Conservation (phyloP, 1,140 invertebrate genomes). For the Drusus annulatus region DNA sequence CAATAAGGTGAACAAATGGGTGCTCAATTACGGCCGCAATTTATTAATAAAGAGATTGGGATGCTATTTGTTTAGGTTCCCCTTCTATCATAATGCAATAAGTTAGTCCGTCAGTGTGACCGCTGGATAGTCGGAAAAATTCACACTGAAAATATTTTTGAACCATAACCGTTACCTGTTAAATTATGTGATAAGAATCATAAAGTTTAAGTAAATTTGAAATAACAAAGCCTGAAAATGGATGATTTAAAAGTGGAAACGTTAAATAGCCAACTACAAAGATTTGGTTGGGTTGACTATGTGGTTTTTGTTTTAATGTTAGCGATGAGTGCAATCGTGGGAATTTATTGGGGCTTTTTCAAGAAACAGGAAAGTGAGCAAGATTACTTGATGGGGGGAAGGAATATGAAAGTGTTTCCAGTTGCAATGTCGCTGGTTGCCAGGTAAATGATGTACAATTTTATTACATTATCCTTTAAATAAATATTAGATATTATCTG, state of each 20-base stretch:
- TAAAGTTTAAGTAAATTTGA: too few relatives aligned
- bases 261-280: conserved; percentile 68
- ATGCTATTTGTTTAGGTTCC: conserved; percentile 55
- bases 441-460: conserved; percentile 67
- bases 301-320: conserved; percentile 81
- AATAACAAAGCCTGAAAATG: conserved; percentile 29
- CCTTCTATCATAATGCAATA: conserved; percentile 49
- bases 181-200: too few relatives aligned
- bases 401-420: conserved; percentile 84
- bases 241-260: conserved; percentile 39
- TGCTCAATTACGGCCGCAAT: conserved; percentile 51
- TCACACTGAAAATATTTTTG: not conserved
- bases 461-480: too few relatives aligned
- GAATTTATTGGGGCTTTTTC: conserved; percentile 81
- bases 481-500: too few relatives aligned
- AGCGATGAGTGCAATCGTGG: conserved; percentile 77
- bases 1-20: conserved; percentile 36
- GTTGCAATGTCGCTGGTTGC: conserved; percentile 85
- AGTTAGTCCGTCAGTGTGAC: conserved; percentile 35
- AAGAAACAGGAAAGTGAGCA: conserved; percentile 73
- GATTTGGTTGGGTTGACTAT: conserved; percentile 79
- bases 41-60: conserved; percentile 57
- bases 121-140: conserved; percentile 15
- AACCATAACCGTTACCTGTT: too few relatives aligned
- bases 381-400: conserved; percentile 86